phyloP scores from a whole-genome alignment of 2,888 invertebrate genomes.

The Himalopsyche kuldschensis region DNA sequence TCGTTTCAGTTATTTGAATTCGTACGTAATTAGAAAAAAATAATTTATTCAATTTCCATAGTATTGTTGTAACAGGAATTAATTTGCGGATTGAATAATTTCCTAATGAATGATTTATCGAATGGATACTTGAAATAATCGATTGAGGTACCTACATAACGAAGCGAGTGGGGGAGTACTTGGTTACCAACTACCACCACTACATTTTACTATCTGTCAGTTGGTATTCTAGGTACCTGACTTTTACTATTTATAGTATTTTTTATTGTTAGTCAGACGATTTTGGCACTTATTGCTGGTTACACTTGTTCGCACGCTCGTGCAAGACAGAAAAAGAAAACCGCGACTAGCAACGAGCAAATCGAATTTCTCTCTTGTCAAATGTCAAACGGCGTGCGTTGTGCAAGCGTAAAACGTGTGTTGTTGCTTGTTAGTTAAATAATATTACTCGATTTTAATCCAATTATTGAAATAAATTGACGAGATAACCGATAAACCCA shows the following conservation, averaged over 20 bases:
- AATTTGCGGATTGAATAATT: too few species aligned
- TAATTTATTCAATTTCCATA: too few species aligned
- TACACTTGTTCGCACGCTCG: neutral
- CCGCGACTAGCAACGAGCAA: neutral
- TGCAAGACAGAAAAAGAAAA: neutral
- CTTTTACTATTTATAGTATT: neutral
- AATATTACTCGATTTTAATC: constrained; percentile 1
- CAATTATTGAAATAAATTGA: constrained; percentile 26
- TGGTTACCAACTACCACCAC: too few species aligned
- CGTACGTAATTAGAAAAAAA: too few species aligned
- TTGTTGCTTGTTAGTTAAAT: neutral
- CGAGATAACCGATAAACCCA: neutral
- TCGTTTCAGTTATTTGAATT: too few species aligned
- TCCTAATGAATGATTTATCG: too few species aligned
- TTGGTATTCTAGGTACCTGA: neutral
- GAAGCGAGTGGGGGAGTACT: too few species aligned
- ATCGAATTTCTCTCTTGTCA: neutral
- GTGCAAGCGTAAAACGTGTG: neutral
- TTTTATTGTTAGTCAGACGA: neutral
- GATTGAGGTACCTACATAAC: too few species aligned
- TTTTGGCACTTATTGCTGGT: neutral
- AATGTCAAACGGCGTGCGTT: neutral
- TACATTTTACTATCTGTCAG: neutral
- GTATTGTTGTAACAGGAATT: too few species aligned
- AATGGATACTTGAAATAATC: too few species aligned